These are phyloP conservation scores for Harpagus bidentatus DNA, from an alignment of 2,113 vertebrate genomes.

Conservation along the genomic window DNA sequence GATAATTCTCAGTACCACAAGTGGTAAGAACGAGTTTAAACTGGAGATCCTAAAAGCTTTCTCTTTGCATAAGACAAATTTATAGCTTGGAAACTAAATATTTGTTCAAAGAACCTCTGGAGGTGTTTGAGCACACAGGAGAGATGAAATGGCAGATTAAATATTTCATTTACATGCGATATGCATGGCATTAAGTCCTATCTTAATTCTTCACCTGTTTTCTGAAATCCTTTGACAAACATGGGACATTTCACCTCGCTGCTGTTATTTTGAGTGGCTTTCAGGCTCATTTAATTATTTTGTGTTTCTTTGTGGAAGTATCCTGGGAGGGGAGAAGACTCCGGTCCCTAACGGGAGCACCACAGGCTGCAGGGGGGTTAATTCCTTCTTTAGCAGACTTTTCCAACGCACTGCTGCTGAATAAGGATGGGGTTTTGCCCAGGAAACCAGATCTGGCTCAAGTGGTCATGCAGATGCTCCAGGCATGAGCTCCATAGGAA, in stretches of 20 bases:
- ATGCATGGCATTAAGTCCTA: neutral
- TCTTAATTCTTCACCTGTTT: constrained; percentile 44
- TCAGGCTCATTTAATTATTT: neutral
- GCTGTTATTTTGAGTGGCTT: neutral
- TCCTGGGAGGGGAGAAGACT: neutral
- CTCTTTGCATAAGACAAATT: constrained; percentile 62
- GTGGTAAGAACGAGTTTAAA: constrained; percentile 53
- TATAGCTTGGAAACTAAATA: constrained; percentile 62
- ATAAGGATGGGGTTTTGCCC: neutral
- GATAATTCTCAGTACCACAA: constrained; percentile 39
- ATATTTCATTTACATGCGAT: constrained; percentile 37
- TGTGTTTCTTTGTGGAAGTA: neutral
- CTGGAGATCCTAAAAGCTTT: constrained; percentile 59
- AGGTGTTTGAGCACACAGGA: constrained; percentile 32
- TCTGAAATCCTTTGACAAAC: constrained; percentile 49
- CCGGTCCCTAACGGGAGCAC: neutral
- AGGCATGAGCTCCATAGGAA: neutral
- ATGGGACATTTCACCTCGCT: neutral
- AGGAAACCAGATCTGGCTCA: constrained; percentile 19
- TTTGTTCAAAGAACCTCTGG: constrained; percentile 59
- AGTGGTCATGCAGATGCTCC: neutral
- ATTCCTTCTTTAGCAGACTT: neutral
- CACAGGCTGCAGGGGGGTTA: neutral
- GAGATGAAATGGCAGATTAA: constrained; percentile 49
- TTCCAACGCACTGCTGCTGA: neutral